Base-by-base conservation (phyloP, 2,797 vertebrate species). In the Peromyscus eremicus region DNA sequence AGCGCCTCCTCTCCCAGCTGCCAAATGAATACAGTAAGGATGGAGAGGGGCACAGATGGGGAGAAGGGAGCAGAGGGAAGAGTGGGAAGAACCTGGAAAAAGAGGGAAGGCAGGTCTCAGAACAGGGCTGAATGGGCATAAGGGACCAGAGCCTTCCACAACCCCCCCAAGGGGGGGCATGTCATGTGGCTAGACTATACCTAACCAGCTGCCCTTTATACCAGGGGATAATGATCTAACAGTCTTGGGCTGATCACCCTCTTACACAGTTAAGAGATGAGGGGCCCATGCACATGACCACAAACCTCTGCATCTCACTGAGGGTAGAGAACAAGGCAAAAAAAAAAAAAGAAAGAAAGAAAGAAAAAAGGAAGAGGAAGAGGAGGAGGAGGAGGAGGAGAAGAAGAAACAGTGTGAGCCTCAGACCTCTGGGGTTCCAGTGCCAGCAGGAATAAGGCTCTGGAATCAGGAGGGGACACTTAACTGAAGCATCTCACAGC, bases 141-240 rank as follows among this genome's bases (percentile, higher is more conserved):
- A 64, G 32, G n/a, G 23, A 23, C 80, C 52, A 46, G 91, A 32
- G 21, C n/a, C 77, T 55, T 60, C 62, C 2, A 2, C 29, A 66
- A 40, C 25, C 10, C n/a, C n/a, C 52, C 32, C 6, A 21, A 62
- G 32, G 29, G 40, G 2, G 55, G 46, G 37, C 64, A 40, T 46
- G 40, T 66, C 19, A 14, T 14, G 0, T 10, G 6, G 29, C 27
- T 9, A 83, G 29, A 62, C 34, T 1, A 17, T 68, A 43, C 68
- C 8, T 75, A 14, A 10, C 64, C 27, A 49, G 55, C 37, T 21
- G 34, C 10, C 71, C 40, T 7, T 29, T 34, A 40, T 0, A 64
- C 0, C 77, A 27, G 0, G 0, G 70, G 64, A 62, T 37, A 10
- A 10, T 0, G 0, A 11, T 34, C 3, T 4, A 34, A 46, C 2